phyloP scores from a whole-genome alignment of 2,113 vertebrate genomes.

The Oxyura jamaicensis region DNA sequence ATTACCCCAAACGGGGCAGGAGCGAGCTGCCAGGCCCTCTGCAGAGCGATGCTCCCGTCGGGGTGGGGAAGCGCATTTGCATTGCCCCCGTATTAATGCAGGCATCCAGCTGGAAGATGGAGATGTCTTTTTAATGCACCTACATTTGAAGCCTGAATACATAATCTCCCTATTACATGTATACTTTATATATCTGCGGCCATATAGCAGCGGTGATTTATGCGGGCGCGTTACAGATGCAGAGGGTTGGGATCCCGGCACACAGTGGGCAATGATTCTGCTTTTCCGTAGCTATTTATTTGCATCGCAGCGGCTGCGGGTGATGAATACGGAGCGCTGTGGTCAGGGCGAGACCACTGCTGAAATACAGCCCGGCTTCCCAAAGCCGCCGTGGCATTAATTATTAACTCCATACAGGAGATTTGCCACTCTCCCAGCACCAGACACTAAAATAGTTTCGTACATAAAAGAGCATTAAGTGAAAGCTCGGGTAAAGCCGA shows the following conservation, averaged over 20 bases:
- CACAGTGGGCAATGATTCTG: not conserved
- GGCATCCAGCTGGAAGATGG: not conserved
- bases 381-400: conserved; percentile 26
- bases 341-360: not conserved
- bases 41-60: not conserved
- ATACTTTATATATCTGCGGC: fast-evolving
- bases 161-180: not conserved
- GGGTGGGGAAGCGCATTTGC: not conserved
- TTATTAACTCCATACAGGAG: conserved; percentile 40
- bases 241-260: not conserved
- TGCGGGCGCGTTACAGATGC: fast-evolving
- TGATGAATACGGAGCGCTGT: not conserved
- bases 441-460: not conserved
- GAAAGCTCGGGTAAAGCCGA: conserved; percentile 13
- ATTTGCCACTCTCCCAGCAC: conserved; percentile 17
- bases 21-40: not conserved
- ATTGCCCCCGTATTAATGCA: not conserved
- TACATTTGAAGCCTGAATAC: not conserved
- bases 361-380: conserved; percentile 15
- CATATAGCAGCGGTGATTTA: not conserved
- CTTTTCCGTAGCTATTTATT: not conserved
- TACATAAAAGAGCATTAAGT: not conserved
- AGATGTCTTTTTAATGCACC: not conserved
- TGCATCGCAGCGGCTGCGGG: not conserved
- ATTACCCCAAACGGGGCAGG: no score